These are phyloP conservation scores for Cosmia pyralina DNA, from an alignment of 2,888 invertebrate genomes.

Conservation along the genomic window DNA sequence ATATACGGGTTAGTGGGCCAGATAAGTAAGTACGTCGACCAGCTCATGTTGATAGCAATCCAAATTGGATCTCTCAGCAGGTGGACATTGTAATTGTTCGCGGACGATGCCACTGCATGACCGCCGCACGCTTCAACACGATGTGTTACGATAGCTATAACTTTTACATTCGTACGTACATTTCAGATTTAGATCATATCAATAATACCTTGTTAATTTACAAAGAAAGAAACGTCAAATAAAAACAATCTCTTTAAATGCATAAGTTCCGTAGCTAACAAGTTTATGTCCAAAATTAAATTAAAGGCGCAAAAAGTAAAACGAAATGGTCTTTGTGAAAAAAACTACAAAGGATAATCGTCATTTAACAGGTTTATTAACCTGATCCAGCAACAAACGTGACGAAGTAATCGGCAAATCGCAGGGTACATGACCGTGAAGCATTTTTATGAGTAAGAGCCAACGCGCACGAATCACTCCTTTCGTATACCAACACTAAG, in stretches of 20 bases:
- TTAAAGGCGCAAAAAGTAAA: constrained; percentile 68
- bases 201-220: constrained; percentile 33
- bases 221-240: constrained; percentile 35
- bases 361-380: constrained; percentile 83
- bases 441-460: constrained; percentile 74
- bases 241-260: constrained; percentile 46
- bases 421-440: constrained; percentile 85
- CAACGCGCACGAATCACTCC: constrained; percentile 78
- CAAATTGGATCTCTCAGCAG: constrained; percentile 85
- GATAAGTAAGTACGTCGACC: constrained; percentile 75
- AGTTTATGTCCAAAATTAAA: constrained; percentile 62
- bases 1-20: constrained; percentile 82
- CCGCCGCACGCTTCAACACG: constrained; percentile 27
- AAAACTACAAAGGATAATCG: constrained; percentile 74
- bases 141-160: constrained; percentile 22
- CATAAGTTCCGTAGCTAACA: constrained; percentile 56
- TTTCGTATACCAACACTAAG: constrained; percentile 71
- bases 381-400: constrained; percentile 80
- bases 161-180: constrained; percentile 11
- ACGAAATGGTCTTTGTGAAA: constrained; percentile 63
- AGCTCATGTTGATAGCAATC: constrained; percentile 80
- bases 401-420: constrained; percentile 82
- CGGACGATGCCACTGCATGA: constrained; percentile 45
- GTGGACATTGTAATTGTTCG: constrained; percentile 77
- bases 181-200: constrained; percentile 27